A percentile compares a stretch with the other conserved stretches of the same genome.
These are phyloP conservation scores for Heterotilapia buettikoferi DNA, from an alignment of 2,113 vertebrate genomes.

Conservation along the genomic window DNA sequence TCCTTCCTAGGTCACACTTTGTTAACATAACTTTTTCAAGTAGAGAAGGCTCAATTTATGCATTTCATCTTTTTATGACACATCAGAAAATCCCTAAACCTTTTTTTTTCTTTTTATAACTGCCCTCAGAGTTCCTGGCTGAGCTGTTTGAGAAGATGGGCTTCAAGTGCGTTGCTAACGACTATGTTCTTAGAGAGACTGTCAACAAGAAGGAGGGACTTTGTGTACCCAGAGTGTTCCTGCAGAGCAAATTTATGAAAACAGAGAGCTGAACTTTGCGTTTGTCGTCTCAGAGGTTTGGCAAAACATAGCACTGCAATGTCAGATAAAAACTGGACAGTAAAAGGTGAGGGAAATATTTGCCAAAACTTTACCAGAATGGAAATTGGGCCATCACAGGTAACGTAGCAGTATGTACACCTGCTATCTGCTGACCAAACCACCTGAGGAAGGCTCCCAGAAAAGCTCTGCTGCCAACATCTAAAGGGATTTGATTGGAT, in stretches of 20 bases:
- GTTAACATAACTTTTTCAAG: background rate
- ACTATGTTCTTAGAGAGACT: constrained; percentile 89
- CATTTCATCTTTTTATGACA: background rate
- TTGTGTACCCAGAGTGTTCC: constrained; percentile 85
- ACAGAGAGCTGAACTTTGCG: background rate
- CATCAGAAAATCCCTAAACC: background rate
- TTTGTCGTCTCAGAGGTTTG: background rate
- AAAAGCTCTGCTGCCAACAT: background rate
- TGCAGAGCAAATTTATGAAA: constrained; percentile 92
- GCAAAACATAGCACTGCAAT: background rate
- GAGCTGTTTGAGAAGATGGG: constrained; percentile 77
- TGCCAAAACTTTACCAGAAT: background rate
- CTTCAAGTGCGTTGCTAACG: constrained; percentile 75
- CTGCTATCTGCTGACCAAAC: background rate
- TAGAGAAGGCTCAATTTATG: background rate
- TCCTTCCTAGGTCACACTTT: background rate
- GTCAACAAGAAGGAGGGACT: constrained; percentile 94
- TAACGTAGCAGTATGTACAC: background rate
- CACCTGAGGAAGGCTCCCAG: background rate
- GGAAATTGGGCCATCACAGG: background rate
- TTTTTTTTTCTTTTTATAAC: background rate
- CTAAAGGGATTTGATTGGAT: background rate
- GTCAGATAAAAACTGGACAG: background rate
- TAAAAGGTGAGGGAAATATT: background rate
- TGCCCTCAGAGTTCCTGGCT: constrained; percentile 78